Evolutionary conservation across 2,113 vertebrate species (phyloP), one percentile per base, ranked within the genome.

Genomic region (Cottus gobio): DNA sequence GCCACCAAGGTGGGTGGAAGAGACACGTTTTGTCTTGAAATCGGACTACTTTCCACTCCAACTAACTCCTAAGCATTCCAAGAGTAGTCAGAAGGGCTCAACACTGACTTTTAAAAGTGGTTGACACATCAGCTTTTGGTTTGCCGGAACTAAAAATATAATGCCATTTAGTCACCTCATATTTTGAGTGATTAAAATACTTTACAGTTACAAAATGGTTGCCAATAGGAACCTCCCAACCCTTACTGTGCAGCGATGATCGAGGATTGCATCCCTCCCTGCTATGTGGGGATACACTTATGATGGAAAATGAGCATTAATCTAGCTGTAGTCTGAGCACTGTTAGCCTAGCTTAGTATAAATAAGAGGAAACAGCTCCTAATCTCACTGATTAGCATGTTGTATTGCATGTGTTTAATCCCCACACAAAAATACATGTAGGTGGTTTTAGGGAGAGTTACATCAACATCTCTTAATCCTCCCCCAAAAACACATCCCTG

Each of bases 1-100:
- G 95, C 97, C 62, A 99, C 98, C 44, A 99, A 99, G 95, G 98
- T 93, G 58, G 16, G 71, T 64, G 0, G 13, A 75, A 24, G 6
- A 68, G 3, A 57, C 10, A 28, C 36, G 31, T 34, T 31, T 36
- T 3, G 11, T 69, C 31, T 69, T 68, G 58, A 13, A 28, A 57
- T 64, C 0, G 5, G 7, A 36, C 66, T 36, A 36, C 66, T 36
- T 12, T 16, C 30, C 6, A 16, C 52, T 56, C 24, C 1, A 34
- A 7, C 5, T 48, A 8, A 50, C 30, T 34, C 67, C 11, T 1
- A 3, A 69, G 3, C 24, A 39, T 28, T 28, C 52, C 15, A 4
- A 22, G 44, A n/a, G 10, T 24, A 34, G 13, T 16, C 42, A 44
- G 42, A 13, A 44, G 42, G 13, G 13, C n/a, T n/a, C n/a, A n/a